A percentile compares a stretch with the other conserved stretches of the same genome.
Evolutionary conservation across 2,113 vertebrate species (phyloP).

Genomic region (Cavia porcellus): DNA sequence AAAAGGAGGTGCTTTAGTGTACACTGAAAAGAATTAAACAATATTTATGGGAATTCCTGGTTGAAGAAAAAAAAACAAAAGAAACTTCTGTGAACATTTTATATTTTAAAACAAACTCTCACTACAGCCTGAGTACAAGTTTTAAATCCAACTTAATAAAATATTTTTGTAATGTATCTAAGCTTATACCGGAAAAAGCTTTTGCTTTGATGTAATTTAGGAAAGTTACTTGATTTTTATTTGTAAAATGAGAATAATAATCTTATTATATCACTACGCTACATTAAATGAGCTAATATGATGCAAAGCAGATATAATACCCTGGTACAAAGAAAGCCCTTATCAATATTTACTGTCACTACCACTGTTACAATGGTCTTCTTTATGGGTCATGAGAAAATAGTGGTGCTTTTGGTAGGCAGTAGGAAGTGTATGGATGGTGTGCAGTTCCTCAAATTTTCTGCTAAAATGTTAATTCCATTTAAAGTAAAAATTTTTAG

Average conservation of each 20-base stretch:
- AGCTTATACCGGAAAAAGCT: neutral
- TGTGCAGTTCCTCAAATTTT: neutral
- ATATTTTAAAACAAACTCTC: slow-evolving; percentile 66
- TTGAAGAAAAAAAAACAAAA: slow-evolving; percentile 13
- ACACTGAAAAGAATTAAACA: slow-evolving; percentile 38
- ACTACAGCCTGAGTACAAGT: neutral
- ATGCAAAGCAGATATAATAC: neutral
- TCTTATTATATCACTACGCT: neutral
- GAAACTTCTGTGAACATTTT: slow-evolving; percentile 43
- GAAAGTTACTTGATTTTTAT: neutral
- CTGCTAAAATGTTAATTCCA: slow-evolving; percentile 1
- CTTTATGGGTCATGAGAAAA: neutral
- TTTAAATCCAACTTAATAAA: neutral
- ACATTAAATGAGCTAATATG: neutral
- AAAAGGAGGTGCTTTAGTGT: slow-evolving; percentile 41
- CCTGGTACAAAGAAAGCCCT: slow-evolving; percentile 9
- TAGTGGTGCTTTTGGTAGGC: neutral
- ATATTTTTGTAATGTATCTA: neutral
- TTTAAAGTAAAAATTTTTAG: neutral
- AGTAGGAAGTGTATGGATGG: neutral
- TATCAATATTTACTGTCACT: neutral
- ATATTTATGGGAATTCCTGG: slow-evolving; percentile 66
- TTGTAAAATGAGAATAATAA: slow-evolving; percentile 27
- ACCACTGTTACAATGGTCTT: neutral
- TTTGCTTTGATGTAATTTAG: neutral